Evolutionary conservation across 2,797 vertebrate species (phyloP).

Genomic region (Philypnodon macrostomus): DNA sequence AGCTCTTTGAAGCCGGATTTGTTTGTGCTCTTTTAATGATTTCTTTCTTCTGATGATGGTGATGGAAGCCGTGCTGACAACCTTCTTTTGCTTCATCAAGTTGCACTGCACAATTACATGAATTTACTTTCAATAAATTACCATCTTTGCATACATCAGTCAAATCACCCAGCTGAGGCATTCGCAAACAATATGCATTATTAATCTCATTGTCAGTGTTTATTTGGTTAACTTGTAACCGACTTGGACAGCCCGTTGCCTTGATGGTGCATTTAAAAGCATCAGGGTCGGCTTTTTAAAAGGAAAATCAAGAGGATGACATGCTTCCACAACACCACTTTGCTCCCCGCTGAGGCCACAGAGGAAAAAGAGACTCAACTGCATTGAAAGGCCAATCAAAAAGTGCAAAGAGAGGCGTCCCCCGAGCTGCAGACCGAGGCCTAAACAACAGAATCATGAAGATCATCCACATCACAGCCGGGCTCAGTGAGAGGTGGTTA

Average conservation of each 20-base stretch:
- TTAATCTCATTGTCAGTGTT: constrained; percentile 98
- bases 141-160: constrained; percentile 98
- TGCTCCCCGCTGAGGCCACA: constrained; percentile 72
- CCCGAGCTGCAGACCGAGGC: constrained; percentile 41
- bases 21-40: constrained; percentile 82
- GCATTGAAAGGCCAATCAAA: constrained; percentile 67
- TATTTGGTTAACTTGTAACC: constrained; percentile 95
- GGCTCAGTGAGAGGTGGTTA: constrained; percentile 64
- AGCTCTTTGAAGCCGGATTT: constrained; percentile 77
- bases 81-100: constrained; percentile 96
- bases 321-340: constrained; percentile 67
- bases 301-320: constrained; percentile 76
- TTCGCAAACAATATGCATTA: constrained; percentile 98
- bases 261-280: constrained; percentile 84
- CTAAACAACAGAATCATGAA: constrained; percentile 67
- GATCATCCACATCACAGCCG: constrained; percentile 61
- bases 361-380: constrained; percentile 62
- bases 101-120: constrained; percentile 90
- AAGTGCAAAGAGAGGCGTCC: constrained; percentile 52
- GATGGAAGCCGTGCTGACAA: constrained; percentile 92
- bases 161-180: constrained; percentile 91
- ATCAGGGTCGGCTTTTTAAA: constrained; percentile 76
- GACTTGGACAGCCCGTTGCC: constrained; percentile 85
- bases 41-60: constrained; percentile 80
- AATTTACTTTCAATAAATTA: constrained; percentile 99